phyloP scores from a whole-genome alignment of 64 coral and sea anemone species.

The Dendronephthya gigantea region DNA sequence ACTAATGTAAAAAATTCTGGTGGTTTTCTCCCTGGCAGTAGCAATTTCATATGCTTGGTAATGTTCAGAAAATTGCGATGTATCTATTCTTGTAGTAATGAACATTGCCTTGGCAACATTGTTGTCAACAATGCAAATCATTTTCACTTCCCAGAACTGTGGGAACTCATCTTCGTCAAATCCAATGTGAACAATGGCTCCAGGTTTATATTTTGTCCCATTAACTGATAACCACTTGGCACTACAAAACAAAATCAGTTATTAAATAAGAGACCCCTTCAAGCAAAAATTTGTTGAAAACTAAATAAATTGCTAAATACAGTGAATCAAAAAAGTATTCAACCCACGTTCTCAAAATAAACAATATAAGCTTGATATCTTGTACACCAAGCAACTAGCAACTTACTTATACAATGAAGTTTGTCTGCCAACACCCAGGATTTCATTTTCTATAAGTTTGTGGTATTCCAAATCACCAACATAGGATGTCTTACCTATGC shows the following conservation, averaged over 20 bases:
- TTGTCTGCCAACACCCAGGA: neutral
- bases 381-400: neutral
- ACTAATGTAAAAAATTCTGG: neutral
- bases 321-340: no score
- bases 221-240: neutral
- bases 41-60: slow-evolving; percentile 26
- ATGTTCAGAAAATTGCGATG: neutral
- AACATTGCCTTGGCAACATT: slow-evolving; percentile 8
- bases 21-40: neutral
- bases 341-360: neutral
- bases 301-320: no score
- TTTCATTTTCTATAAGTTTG: neutral
- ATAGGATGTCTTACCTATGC: neutral
- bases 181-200: neutral
- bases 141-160: slow-evolving; percentile 13
- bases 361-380: neutral
- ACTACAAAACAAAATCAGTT: neutral
- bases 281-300: no score
- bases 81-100: neutral
- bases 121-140: neutral
- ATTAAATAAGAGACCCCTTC: no score
- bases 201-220: slow-evolving; percentile 27
- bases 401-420: neutral
- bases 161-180: neutral
- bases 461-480: neutral